These are phyloP conservation scores for Octodon degus DNA, from an alignment of 2,113 vertebrate genomes.

Conservation along the genomic window DNA sequence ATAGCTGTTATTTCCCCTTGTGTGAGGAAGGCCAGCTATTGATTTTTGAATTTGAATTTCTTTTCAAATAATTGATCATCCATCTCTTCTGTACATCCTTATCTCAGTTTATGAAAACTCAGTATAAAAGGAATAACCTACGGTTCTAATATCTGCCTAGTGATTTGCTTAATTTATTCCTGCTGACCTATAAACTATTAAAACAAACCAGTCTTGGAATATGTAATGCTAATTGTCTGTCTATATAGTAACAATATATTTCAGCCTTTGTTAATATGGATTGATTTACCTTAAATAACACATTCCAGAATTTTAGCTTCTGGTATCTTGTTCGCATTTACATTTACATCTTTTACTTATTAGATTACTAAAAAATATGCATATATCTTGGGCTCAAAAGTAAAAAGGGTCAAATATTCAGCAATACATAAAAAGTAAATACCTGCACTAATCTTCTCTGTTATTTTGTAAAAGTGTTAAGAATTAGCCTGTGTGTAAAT, in stretches of 20 bases:
- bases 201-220: background rate
- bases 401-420: background rate
- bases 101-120: constrained; percentile 61
- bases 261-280: constrained; percentile 19
- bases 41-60: constrained; percentile 74
- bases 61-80: constrained; percentile 70
- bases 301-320: constrained; percentile 48
- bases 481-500: background rate
- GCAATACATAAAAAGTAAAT: background rate
- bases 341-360: constrained; percentile 19
- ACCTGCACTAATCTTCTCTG: background rate
- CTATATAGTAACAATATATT: background rate
- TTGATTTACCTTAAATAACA: constrained; percentile 34
- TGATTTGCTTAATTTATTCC: constrained; percentile 51
- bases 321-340: constrained; percentile 47
- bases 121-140: constrained; percentile 34
- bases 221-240: constrained; percentile 31
- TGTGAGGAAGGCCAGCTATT: constrained; percentile 53
- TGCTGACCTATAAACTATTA: constrained; percentile 42
- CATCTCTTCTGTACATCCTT: constrained; percentile 50
- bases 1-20: constrained; percentile 55
- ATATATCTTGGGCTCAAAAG: background rate
- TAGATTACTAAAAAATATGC: background rate
- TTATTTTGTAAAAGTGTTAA: background rate
- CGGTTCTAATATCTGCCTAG: constrained; percentile 20